A percentile compares a stretch with the other conserved stretches of the same genome.
Conservation (phyloP, 2,113 vertebrate genomes). For the Archocentrus centrarchus region DNA sequence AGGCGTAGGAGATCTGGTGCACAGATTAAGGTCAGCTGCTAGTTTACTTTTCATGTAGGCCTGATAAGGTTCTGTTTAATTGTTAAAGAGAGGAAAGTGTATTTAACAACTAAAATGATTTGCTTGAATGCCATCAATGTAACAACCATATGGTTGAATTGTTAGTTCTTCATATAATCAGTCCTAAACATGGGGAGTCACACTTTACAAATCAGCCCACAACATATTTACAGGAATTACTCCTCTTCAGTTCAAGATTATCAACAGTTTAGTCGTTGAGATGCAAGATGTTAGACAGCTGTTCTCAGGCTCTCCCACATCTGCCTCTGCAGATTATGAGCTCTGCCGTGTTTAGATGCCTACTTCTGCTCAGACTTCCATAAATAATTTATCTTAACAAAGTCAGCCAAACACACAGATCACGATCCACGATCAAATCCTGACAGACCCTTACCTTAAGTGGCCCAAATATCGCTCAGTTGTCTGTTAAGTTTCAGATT, state of each 20-base stretch:
- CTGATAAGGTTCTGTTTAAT: not conserved
- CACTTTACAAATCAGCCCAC: not conserved
- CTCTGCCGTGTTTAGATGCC: constrained; percentile 45
- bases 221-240: constrained; percentile 21
- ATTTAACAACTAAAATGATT: not conserved
- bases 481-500: not conserved
- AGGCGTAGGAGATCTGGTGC: not conserved
- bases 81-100: not conserved
- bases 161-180: not conserved
- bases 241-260: not conserved
- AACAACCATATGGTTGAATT: not conserved
- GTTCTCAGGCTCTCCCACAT: constrained; percentile 38
- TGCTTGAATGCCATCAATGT: not conserved
- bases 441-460: too few relatives aligned
- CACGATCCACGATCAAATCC: not conserved
- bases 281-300: not conserved
- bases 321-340: constrained; percentile 19
- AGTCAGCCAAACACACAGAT: constrained; percentile 39
- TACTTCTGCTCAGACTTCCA: constrained; percentile 40
- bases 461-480: not conserved
- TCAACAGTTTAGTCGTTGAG: not conserved
- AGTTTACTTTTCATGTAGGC: not conserved
- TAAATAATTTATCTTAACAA: constrained; percentile 69
- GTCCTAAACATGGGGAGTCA: not conserved
- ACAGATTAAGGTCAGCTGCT: not conserved